Base-by-base conservation (phyloP, 2,113 vertebrate species). In the Myotis brandtii region DNA sequence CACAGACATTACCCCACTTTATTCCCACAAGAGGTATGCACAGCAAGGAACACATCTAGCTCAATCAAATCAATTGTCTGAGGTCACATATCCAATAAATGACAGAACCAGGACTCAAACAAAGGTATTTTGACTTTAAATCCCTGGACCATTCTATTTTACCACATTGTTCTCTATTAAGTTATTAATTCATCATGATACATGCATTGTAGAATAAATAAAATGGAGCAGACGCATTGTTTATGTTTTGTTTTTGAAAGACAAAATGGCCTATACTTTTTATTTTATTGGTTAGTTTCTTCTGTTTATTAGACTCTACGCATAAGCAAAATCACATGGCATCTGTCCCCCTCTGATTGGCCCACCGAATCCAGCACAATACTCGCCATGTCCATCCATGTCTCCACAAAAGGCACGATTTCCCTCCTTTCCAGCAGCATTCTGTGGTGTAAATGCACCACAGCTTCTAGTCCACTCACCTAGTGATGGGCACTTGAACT, bases 81-180 rank as follows among this genome's bases (percentile, higher is more conserved):
- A 95, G 80, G 90, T 95, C 92, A 90, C 32, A 8, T 82, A 81
- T 46, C 70, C 77, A 92, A 92, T 76, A 95, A 96, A 95, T 70
- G 92, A 27, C 48, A 93, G 81, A 95, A 37, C 34, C 46, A 92
- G 66, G 67, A 94, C 48, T 94, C 76, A 93, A 90, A 89, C 62
- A 93, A 81, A 96, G 64, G 59, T 81, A 80, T 96, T 97, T 89
- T 73, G 86, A 93, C 95, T 97, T 88, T 76, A 95, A 95, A 97
- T 91, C 40, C 30, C 86, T 89, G 83, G 40, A 56, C 79, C 62
- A 72, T 94, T 72, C 67, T 76, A 70, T 88, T 85, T 76, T 21
- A 67, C 37, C 11, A 83, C 62, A 70, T 90, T 72, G 52, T n/a
- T 93, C 8, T 94, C 66, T 81, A 17, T 48, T 77, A 85, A 95